phyloP scores from a whole-genome alignment of 2,888 invertebrate genomes.

The Eupithecia exiguata region DNA sequence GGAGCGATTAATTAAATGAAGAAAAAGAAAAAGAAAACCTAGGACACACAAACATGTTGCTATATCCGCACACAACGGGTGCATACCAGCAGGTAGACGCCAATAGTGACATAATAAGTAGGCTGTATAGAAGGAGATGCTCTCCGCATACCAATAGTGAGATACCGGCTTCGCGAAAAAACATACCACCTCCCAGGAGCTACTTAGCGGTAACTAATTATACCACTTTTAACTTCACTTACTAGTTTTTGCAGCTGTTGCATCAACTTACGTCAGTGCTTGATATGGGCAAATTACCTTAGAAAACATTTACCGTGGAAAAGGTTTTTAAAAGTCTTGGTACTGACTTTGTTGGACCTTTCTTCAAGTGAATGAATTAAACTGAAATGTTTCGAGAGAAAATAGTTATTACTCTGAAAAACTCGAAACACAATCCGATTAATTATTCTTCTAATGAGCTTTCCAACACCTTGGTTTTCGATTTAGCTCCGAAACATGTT shows the following conservation, averaged over 20 bases:
- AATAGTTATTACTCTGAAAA: not conserved
- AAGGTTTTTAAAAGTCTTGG: not conserved
- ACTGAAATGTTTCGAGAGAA: not conserved
- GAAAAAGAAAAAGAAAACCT: not conserved
- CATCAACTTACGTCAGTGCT: constrained; percentile 26
- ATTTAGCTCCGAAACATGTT: constrained; percentile 31
- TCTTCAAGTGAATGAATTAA: not conserved
- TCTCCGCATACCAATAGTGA: constrained; percentile 33
- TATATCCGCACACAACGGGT: not conserved
- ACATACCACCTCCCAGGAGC: constrained; percentile 36
- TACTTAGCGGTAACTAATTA: constrained; percentile 45
- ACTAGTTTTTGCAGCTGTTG: constrained; percentile 39
- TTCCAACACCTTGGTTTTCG: constrained; percentile 33
- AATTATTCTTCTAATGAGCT: constrained; percentile 26
- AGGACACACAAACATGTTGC: not conserved
- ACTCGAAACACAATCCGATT: constrained; percentile 20
- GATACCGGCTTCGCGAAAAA: constrained; percentile 35
- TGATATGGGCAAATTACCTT: not conserved
- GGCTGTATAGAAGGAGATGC: constrained; percentile 11
- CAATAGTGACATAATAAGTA: not conserved
- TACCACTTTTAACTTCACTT: constrained; percentile 39
- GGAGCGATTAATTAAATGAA: too few species aligned
- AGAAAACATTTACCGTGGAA: not conserved
- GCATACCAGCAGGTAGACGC: not conserved
- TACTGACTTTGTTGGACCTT: not conserved